These are phyloP conservation scores for Xenopus laevis DNA, from an alignment of 2,113 vertebrate genomes.

Conservation along the genomic window DNA sequence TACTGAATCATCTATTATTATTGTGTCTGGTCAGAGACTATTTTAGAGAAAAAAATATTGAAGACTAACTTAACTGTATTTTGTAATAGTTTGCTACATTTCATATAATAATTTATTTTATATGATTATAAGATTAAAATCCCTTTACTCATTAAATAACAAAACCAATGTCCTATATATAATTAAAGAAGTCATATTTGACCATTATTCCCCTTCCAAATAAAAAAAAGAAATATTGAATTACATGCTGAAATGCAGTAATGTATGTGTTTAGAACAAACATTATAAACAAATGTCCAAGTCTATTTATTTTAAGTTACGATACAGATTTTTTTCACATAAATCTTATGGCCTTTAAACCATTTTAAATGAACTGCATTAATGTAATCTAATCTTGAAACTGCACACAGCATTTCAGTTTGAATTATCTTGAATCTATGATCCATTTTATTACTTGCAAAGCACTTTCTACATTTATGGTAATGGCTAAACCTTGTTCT, in stretches of 20 bases:
- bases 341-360: constrained; percentile 77
- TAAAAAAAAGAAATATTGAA: constrained; percentile 58
- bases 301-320: constrained; percentile 83
- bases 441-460: constrained; percentile 80
- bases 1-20: no score
- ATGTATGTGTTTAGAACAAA: constrained; percentile 75
- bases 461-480: constrained; percentile 77
- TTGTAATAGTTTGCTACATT: not conserved
- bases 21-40: no score
- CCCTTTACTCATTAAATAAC: constrained; percentile 66
- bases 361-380: constrained; percentile 79
- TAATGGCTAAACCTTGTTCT: constrained; percentile 72
- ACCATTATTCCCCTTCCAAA: constrained; percentile 69
- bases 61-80: no score
- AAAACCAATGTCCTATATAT: constrained; percentile 70
- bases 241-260: constrained; percentile 69
- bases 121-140: constrained; percentile 60
- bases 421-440: constrained; percentile 79
- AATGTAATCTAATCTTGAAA: constrained; percentile 79
- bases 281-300: constrained; percentile 80
- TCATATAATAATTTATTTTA: not conserved
- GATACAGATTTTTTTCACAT: constrained; percentile 73
- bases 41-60: not conserved
- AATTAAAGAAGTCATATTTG: constrained; percentile 76
- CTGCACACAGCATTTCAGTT: constrained; percentile 80